Conservation (phyloP, 2,888 invertebrate genomes). For the Oligia latruncula region DNA sequence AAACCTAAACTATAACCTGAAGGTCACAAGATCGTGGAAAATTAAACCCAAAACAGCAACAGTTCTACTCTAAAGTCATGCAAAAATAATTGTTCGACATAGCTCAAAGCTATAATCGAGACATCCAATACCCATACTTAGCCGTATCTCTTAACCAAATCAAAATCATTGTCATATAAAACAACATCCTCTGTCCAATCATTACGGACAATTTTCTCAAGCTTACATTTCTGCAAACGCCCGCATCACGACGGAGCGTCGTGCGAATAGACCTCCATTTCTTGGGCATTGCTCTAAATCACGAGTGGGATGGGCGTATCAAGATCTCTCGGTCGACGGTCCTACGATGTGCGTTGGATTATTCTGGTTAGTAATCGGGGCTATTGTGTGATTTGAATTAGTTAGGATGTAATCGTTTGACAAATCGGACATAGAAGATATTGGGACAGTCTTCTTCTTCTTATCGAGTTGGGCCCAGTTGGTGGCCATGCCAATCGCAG, state of each 20-base stretch:
- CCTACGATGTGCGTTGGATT: slow-evolving; percentile 70
- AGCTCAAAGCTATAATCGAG: slow-evolving; percentile 24
- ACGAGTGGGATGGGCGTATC: slow-evolving; percentile 82
- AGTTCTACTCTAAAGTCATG: slow-evolving; percentile 17
- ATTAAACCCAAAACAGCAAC: not conserved
- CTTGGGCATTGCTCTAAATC: slow-evolving; percentile 86
- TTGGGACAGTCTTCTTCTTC: not conserved
- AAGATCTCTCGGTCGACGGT: slow-evolving; percentile 79
- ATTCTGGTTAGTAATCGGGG: slow-evolving; percentile 61
- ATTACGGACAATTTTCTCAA: slow-evolving; percentile 69
- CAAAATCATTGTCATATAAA: slow-evolving; percentile 66
- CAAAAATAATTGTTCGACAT: slow-evolving; percentile 8
- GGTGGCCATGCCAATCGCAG: not conserved
- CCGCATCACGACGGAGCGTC: slow-evolving; percentile 71
- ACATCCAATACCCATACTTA: slow-evolving; percentile 49
- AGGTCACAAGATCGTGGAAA: not conserved
- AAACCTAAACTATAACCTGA: not conserved
- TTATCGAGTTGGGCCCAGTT: not conserved
- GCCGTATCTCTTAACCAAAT: slow-evolving; percentile 57
- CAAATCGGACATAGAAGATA: too few species aligned
- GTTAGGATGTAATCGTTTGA: slow-evolving; percentile 1
- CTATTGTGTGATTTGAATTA: slow-evolving; percentile 37
- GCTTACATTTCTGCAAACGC: slow-evolving; percentile 69
- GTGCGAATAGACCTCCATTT: slow-evolving; percentile 84
- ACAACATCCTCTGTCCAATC: slow-evolving; percentile 68